Evolutionary conservation across 2,888 invertebrate genomes (phyloP).

Genomic region (Melanotus villosus): DNA sequence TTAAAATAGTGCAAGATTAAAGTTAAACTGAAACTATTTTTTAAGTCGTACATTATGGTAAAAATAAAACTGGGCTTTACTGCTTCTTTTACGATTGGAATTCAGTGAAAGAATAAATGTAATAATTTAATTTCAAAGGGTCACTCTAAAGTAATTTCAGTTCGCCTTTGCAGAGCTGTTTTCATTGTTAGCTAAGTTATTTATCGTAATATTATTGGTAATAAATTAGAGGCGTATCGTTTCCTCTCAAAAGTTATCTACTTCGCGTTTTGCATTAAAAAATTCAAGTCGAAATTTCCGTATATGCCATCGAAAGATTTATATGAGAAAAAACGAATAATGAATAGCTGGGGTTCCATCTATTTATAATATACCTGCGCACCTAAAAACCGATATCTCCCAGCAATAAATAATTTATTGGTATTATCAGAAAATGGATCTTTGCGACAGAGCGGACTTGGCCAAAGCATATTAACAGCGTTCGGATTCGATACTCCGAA

Average conservation of each 20-base stretch:
- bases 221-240: no score
- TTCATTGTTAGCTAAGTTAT: no score
- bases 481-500: slow-evolving; percentile 26
- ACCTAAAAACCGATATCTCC: slow-evolving; percentile 26
- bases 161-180: no score
- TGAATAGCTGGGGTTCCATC: slow-evolving; percentile 5
- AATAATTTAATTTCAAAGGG: no score
- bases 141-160: no score
- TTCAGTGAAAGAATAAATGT: no score
- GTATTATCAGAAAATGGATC: slow-evolving; percentile 49
- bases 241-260: background rate
- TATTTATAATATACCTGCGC: slow-evolving; percentile 27
- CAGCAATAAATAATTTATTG: slow-evolving; percentile 32
- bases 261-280: background rate
- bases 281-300: background rate
- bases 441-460: slow-evolving; percentile 36
- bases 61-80: no score
- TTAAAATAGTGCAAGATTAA: no score
- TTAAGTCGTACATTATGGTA: no score
- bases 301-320: background rate
- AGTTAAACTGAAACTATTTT: no score
- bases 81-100: no score
- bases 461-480: slow-evolving; percentile 36
- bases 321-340: background rate
- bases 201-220: no score